phyloP scores from a whole-genome alignment of 2,797 vertebrate genomes.

The Delichon dasypus region DNA sequence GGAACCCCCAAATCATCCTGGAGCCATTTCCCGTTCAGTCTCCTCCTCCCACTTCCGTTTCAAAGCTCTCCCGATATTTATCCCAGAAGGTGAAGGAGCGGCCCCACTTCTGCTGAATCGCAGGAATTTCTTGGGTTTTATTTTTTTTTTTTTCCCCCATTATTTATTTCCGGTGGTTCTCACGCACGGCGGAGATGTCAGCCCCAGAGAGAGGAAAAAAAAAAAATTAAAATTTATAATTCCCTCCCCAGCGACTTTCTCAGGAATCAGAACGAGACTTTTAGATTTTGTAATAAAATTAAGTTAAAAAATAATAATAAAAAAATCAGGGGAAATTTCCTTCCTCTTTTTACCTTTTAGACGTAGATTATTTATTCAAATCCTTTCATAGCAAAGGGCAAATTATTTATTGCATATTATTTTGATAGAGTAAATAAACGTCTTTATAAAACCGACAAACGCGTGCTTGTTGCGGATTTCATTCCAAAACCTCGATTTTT shows the following conservation, averaged over 20 bases:
- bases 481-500: neutral
- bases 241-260: constrained; percentile 79
- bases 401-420: constrained; percentile 99
- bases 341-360: constrained; percentile 87
- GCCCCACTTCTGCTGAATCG: constrained; percentile 63
- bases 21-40: neutral
- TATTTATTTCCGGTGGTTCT: neutral
- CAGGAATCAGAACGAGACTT: constrained; percentile 80
- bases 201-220: neutral
- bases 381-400: constrained; percentile 95
- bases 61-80: neutral
- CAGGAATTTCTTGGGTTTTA: constrained; percentile 77
- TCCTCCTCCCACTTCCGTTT: neutral
- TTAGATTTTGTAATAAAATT: constrained; percentile 76
- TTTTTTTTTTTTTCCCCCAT: neutral
- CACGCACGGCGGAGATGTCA: constrained; percentile 42
- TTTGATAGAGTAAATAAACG: constrained; percentile 96
- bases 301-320: neutral
- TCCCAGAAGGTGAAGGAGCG: neutral
- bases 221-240: constrained; percentile 57
- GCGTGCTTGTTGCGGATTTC: constrained; percentile 20
- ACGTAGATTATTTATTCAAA: constrained; percentile 97
- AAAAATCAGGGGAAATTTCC: constrained; percentile 58
- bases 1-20: neutral
- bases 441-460: constrained; percentile 78